Conservation (phyloP, 2,113 vertebrate species). For the Cyanoramphus novaezelandiae region DNA sequence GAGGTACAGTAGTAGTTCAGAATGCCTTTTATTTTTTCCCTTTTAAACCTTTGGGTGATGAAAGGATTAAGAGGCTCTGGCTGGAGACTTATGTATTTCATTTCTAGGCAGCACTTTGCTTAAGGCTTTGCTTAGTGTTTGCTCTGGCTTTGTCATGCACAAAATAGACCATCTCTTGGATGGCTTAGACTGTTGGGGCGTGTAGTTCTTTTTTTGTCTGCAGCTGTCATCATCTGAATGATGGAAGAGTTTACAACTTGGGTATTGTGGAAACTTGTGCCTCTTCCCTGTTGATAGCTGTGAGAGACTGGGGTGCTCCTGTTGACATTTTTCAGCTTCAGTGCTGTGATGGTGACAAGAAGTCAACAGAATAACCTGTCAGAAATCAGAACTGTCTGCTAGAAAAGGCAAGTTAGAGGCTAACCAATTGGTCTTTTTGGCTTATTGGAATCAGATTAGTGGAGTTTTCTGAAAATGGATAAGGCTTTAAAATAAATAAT, state of each 20-base stretch:
- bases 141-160: neutral
- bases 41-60: neutral
- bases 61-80: neutral
- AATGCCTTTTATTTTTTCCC: neutral
- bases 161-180: neutral
- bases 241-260: slow-evolving; percentile 18
- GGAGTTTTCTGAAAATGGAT: neutral
- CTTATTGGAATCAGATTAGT: neutral
- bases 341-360: neutral
- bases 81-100: accelerated
- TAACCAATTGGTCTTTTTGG: neutral
- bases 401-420: neutral
- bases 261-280: slow-evolving; percentile 5
- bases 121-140: neutral
- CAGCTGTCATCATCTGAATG: slow-evolving; percentile 30
- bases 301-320: neutral
- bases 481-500: neutral
- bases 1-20: neutral
- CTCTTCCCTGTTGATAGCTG: neutral
- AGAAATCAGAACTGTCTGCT: neutral
- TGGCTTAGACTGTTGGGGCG: neutral
- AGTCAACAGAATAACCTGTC: neutral
- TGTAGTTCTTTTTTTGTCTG: slow-evolving; percentile 19
- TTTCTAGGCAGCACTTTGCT: neutral
- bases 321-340: neutral